Base-by-base conservation (phyloP, 1,140 invertebrate species). In the Sinella curviseta region DNA sequence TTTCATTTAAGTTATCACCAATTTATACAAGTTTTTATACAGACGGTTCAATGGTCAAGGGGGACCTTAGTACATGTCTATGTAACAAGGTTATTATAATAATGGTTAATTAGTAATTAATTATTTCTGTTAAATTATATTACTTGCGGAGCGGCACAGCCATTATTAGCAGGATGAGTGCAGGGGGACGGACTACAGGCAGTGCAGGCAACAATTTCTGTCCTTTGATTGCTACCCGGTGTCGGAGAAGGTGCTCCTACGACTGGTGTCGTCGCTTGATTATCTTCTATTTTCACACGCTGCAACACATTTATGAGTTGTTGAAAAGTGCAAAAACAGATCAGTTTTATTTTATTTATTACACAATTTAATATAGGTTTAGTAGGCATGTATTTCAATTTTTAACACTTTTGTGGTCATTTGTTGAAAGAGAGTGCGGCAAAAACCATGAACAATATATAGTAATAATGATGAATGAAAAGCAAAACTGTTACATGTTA, bases 91-190 rank as follows among this genome's bases (percentile, higher is more conserved):
- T 75, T 70, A 31, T 31, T 31, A 17, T 70, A 16, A 30, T 70
- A 14, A 70, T 16, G 8, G 31, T 70, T 70, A 70, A 65, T 65
- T 17, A 65, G 14, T 65, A 17, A n/a, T 48, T 12, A 48, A 20
- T 12, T 48, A n/a, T n/a, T 48, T 12, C 20, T 48, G 20, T 48
- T 48, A 48, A n/a, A n/a, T n/a, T n/a, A 30, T 14, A 67, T 75
- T 75, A 75, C 74, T 75, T 54, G 74, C 26, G 74, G 74, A 75
- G 93, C 89, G 54, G 93, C 92, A 85, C 93, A 94, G 83, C 93
- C 93, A 85, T 95, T 94, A 84, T 93, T 94, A n/a, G 93, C 90
- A 20, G 93, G 91, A 86, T 94, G 93, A 34, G 93, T 94, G 85
- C 93, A 94, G 55, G 93, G 91, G 85, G 93, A 93, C 79, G 93